These are phyloP conservation scores for Tetragnatha versicolor DNA, from an alignment of 1,140 invertebrate genomes.

Conservation along the genomic window DNA sequence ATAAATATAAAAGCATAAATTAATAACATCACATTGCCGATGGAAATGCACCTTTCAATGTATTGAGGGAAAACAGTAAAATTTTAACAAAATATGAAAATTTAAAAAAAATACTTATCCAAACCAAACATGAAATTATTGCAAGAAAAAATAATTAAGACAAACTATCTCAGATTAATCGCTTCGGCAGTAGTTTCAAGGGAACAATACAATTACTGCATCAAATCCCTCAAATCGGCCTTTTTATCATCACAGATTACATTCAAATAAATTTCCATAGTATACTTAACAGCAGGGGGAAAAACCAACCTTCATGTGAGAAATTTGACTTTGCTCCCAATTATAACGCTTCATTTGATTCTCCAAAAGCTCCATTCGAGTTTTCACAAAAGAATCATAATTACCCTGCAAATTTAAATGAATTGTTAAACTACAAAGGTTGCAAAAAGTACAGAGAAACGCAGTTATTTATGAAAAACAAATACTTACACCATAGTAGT, in stretches of 20 bases:
- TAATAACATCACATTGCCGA: too few relatives aligned
- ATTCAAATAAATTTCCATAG: background rate
- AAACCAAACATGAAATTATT: background rate
- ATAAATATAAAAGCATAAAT: too few relatives aligned
- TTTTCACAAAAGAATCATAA: constrained; percentile 95
- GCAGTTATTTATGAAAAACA: background rate
- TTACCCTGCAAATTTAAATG: constrained; percentile 71
- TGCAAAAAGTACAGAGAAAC: background rate
- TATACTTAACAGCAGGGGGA: background rate
- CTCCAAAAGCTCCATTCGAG: constrained; percentile 91
- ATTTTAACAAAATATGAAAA: too few relatives aligned
- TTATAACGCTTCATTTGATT: constrained; percentile 99
- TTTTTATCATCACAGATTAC: constrained; percentile 38
- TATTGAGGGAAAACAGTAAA: too few relatives aligned
- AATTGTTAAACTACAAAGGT: background rate
- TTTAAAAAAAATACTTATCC: too few relatives aligned
- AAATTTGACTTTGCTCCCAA: constrained; percentile 99
- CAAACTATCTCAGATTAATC: background rate
- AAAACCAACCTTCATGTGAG: constrained; percentile 90
- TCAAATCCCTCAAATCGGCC: constrained; percentile 28
- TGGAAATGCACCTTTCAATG: too few relatives aligned
- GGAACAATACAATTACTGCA: background rate
- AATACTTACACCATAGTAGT: constrained; percentile 87
- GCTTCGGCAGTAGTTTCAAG: background rate
- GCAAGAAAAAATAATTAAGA: background rate